Conservation (phyloP, 2,113 vertebrate species). For the Australoheros scitulus region DNA sequence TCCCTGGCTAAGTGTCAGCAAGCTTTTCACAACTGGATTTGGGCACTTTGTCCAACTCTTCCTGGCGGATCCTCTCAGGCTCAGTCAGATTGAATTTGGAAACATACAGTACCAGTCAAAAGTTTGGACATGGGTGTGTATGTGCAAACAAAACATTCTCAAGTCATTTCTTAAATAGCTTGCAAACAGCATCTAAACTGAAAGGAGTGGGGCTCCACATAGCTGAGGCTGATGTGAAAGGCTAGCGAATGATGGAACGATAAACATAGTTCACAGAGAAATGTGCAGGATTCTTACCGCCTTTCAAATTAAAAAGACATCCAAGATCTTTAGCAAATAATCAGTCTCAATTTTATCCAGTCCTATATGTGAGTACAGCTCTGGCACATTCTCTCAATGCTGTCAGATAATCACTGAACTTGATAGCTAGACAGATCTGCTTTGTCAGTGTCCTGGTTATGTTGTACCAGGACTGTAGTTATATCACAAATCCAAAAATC, state of each 20-base stretch:
- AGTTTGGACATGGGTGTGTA: background rate
- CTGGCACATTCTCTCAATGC: background rate
- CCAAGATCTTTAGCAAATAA: constrained; percentile 11
- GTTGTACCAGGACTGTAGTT: constrained; percentile 46
- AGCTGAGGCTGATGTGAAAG: background rate
- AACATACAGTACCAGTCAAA: background rate
- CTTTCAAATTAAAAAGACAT: constrained; percentile 13
- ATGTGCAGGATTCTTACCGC: background rate
- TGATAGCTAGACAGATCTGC: constrained; percentile 30
- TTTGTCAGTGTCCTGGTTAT: constrained; percentile 34
- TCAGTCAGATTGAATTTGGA: background rate
- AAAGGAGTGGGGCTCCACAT: background rate
- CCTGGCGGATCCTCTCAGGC: background rate
- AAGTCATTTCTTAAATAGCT: background rate
- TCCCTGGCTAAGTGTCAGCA: background rate
- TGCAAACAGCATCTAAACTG: background rate
- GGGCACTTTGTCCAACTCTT: background rate
- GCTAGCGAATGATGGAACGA: background rate
- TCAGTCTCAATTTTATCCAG: background rate
- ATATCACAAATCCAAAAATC: constrained; percentile 50
- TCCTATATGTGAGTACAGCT: background rate
- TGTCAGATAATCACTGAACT: constrained; percentile 29
- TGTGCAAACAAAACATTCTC: background rate
- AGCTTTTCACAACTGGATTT: background rate
- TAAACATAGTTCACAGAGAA: background rate